Percentiles rank a stretch among this genome's conserved stretches.
Evolutionary conservation across 2,797 vertebrate species (phyloP).

Genomic region (Trachops cirrhosus): DNA sequence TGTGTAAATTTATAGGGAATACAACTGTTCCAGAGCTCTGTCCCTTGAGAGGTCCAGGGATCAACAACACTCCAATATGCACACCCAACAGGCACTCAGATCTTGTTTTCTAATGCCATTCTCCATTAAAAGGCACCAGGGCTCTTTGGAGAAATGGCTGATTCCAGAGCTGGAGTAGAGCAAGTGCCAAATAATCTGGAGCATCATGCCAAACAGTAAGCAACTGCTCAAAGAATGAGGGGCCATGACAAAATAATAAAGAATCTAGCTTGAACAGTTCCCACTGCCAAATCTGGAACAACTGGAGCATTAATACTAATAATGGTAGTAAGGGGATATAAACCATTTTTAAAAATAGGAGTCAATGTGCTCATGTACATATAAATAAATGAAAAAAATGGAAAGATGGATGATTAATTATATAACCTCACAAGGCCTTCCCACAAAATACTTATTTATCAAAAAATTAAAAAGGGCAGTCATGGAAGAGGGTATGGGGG

Average conservation of each 20-base stretch:
- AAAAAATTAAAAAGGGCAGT: neutral
- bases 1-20: neutral
- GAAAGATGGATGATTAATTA: neutral
- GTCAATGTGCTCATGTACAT: neutral
- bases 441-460: conserved; percentile 5
- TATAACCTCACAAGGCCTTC: neutral
- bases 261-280: neutral
- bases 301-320: neutral
- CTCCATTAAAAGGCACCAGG: neutral
- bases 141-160: neutral
- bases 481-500: too few species aligned
- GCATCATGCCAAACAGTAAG: neutral
- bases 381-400: neutral
- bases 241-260: neutral
- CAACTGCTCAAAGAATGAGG: neutral
- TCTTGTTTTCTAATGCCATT: neutral
- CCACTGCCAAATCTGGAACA: neutral
- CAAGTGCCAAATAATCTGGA: neutral
- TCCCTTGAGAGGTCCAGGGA: neutral
- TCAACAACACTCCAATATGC: neutral
- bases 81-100: neutral
- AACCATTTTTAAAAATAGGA: neutral
- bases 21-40: neutral
- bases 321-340: neutral
- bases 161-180: neutral